Percentiles rank a stretch among this genome's conserved stretches.
phyloP scores from a whole-genome alignment of 2,797 vertebrate genomes.

The Rhynchonycteris naso region DNA sequence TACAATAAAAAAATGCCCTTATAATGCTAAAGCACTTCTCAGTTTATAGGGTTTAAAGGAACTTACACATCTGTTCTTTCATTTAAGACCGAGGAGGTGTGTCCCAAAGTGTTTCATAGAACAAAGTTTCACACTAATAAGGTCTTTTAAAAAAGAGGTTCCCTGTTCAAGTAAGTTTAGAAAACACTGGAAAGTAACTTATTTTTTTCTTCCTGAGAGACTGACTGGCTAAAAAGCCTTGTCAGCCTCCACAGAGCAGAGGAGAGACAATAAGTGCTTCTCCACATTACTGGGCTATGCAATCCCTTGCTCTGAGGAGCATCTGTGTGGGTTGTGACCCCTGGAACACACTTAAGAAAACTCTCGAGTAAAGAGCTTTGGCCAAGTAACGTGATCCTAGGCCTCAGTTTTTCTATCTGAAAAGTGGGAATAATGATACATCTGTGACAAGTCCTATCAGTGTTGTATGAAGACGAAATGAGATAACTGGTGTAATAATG shows the following conservation, averaged over 20 bases:
- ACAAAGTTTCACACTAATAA: background rate
- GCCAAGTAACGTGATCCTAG: background rate
- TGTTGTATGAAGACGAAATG: background rate
- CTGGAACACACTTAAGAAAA: background rate
- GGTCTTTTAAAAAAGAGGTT: background rate
- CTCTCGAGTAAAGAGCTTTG: background rate
- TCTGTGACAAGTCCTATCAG: background rate
- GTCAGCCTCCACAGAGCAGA: background rate
- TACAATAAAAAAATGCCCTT: background rate
- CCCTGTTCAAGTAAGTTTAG: background rate
- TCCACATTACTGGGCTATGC: background rate
- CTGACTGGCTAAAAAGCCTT: background rate
- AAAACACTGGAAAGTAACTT: background rate
- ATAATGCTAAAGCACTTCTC: background rate
- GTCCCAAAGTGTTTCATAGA: background rate
- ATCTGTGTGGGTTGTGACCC: background rate
- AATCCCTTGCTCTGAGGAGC: too few relatives aligned
- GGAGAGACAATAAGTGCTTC: background rate
- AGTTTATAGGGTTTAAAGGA: background rate
- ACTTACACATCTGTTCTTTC: background rate
- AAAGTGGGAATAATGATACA: background rate
- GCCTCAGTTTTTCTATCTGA: conserved; percentile 1
- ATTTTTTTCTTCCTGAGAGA: background rate
- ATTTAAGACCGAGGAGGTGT: background rate
- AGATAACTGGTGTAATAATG: background rate